These are phyloP conservation scores for Asarcornis scutulata DNA, from an alignment of 2,113 vertebrate species.

Conservation along the genomic window DNA sequence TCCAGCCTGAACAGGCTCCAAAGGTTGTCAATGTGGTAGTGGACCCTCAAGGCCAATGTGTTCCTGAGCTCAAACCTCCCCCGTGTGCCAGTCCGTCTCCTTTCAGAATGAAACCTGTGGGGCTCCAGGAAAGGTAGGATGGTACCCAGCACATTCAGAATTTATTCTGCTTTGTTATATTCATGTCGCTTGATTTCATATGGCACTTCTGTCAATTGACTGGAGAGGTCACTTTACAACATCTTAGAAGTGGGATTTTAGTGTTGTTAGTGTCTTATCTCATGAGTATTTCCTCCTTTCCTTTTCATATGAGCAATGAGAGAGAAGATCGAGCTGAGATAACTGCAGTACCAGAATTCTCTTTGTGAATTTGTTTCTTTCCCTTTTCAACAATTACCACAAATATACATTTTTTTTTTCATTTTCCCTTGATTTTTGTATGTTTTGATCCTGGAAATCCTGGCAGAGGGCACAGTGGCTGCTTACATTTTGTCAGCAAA, in stretches of 20 bases:
- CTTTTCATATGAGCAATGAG: not conserved
- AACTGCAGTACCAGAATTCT: not conserved
- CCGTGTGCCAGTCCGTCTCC: conserved; percentile 85
- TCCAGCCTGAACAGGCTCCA: conserved; percentile 84
- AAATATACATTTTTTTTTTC: not conserved
- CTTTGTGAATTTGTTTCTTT: not conserved
- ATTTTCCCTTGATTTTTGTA: conserved; percentile 6
- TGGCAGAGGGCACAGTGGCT: not conserved
- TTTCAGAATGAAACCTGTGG: conserved; percentile 95
- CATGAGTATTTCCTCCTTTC: not conserved
- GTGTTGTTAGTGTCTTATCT: not conserved
- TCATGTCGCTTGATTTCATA: not conserved
- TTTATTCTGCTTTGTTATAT: not conserved
- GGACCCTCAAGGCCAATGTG: conserved; percentile 76
- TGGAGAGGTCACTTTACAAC: rapidly evolving
- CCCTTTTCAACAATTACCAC: not conserved
- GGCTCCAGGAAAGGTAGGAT: conserved; percentile 92
- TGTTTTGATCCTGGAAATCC: not conserved
- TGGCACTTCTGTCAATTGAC: not conserved
- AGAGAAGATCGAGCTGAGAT: not conserved
- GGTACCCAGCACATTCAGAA: not conserved
- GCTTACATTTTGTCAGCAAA: not conserved
- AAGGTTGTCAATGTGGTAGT: conserved; percentile 78
- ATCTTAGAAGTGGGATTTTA: not conserved
- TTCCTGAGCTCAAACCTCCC: conserved; percentile 83